Base-by-base conservation (phyloP, 2,797 vertebrate genomes). In the Melopsittacus undulatus region DNA sequence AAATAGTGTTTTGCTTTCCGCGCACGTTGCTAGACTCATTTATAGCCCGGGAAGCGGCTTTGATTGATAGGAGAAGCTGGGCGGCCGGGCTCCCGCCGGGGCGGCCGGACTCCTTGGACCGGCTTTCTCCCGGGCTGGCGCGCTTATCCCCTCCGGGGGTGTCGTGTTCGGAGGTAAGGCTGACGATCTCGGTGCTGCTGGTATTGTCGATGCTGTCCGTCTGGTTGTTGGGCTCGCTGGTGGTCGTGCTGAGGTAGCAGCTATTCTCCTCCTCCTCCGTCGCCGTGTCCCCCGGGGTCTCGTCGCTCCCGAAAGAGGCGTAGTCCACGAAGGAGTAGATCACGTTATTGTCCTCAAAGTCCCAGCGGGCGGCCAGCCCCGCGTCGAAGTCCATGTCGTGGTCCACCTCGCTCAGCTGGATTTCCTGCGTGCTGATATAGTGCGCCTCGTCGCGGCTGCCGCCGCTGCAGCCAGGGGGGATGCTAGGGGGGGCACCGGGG, bases 351-450 rank as follows among this genome's bases (percentile, higher is more conserved):
- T 99, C 99, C 88, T 99, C 99, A 82, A 99, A 98, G 84, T 99
- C 99, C 99, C 99, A 99, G 69, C 98, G 98, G 27, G 98, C 98
- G 74, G 98, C 97, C 91, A 98, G 95, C 21, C 98, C 99, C 29
- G 98, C 98, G 4, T 99, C 99, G 57, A 99, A 98, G 84, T 99
- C 99, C 94, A 98, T 98, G 76, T 99, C 99, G 97, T 99, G 99
- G 90, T 99, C 99, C 83, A 99, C 98, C 95, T 99, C 99, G 5
- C 98, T 99, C 84, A 99, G 97, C 96, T 99, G 99, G 97, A 99
- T 99, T 95, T 99, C 99, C 61, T 99, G 99, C 49, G 99, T 99
- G 63, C 98, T 99, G 97, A 99, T 99, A 76, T 99, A 99, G 98
- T 99, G 99, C 7, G 98, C 98, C 95, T 99, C 99, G 95, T 98